A percentile compares a stretch with the other conserved stretches of the same genome.
These are phyloP conservation scores for Emydoidea blandingii DNA, from an alignment of 2,797 vertebrate species.

Conservation along the genomic window DNA sequence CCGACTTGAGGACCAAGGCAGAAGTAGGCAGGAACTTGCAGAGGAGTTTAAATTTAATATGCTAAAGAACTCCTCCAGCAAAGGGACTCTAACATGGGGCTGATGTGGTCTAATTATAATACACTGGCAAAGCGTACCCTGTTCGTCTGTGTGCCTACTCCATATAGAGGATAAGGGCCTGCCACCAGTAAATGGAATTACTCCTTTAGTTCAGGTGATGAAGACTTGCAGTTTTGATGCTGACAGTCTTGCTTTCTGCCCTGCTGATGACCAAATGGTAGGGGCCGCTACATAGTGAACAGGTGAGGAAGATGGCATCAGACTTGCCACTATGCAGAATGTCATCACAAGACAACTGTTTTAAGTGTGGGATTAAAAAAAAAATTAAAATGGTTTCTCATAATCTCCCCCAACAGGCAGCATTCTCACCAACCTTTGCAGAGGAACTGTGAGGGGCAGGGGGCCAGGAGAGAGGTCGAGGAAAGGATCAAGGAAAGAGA, in stretches of 20 bases:
- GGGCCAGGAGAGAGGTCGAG: no score
- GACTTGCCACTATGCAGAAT: background rate
- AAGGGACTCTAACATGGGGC: background rate
- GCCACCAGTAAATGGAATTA: background rate
- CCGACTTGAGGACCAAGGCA: background rate
- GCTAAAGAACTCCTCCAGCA: no score
- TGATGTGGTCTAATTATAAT: background rate
- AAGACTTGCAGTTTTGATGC: background rate
- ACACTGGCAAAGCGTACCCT: background rate
- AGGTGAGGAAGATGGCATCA: background rate
- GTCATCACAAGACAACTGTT: no score
- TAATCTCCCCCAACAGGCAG: no score
- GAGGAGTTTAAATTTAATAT: background rate
- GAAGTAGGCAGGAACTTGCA: background rate
- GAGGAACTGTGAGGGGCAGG: no score
- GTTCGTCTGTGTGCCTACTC: background rate
- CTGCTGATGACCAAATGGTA: background rate
- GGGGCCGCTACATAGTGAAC: background rate
- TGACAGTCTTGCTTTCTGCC: background rate
- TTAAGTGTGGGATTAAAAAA: no score
- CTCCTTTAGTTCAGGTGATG: background rate
- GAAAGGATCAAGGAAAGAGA: no score
- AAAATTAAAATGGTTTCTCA: no score
- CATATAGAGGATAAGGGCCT: background rate
- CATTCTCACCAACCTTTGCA: no score